These are phyloP conservation scores for Hestina assimilis DNA, from an alignment of 1,140 invertebrate species.

Conservation along the genomic window DNA sequence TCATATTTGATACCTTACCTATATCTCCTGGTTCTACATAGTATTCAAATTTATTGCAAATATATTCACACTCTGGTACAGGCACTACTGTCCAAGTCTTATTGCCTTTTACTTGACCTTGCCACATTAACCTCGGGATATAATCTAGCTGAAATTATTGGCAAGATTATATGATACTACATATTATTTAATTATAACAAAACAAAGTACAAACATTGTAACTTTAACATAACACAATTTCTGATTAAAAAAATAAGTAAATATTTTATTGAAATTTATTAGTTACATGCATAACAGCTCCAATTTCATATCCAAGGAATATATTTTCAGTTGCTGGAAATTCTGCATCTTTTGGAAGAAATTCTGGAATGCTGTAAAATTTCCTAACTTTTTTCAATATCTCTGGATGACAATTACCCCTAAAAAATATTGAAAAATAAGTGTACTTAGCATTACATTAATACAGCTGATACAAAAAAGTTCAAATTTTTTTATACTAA, in stretches of 20 bases:
- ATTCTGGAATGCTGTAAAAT: slow-evolving; percentile 91
- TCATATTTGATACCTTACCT: too few species aligned
- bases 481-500: slow-evolving; percentile 73
- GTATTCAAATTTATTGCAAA: slow-evolving; percentile 86
- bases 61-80: slow-evolving; percentile 91
- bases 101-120: slow-evolving; percentile 91
- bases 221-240: slow-evolving; percentile 40
- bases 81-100: slow-evolving; percentile 93
- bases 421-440: too few species aligned
- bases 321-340: slow-evolving; percentile 94
- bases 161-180: too few species aligned
- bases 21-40: slow-evolving; percentile 92
- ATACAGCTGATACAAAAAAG: too few species aligned
- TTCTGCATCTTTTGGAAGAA: slow-evolving; percentile 93
- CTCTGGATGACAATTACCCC: slow-evolving; percentile 92
- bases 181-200: neutral
- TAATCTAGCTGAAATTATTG: slow-evolving; percentile 89
- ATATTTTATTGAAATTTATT: slow-evolving; percentile 2
- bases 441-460: too few species aligned
- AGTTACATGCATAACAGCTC: slow-evolving; percentile 95
- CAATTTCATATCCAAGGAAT: slow-evolving; percentile 95
- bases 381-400: slow-evolving; percentile 86
- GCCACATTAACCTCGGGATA: slow-evolving; percentile 94
- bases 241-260: slow-evolving; percentile 33
- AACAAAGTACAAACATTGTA: slow-evolving; percentile 24